These are phyloP conservation scores for Acropternis orthonyx DNA, from an alignment of 2,797 vertebrate genomes.

Conservation along the genomic window DNA sequence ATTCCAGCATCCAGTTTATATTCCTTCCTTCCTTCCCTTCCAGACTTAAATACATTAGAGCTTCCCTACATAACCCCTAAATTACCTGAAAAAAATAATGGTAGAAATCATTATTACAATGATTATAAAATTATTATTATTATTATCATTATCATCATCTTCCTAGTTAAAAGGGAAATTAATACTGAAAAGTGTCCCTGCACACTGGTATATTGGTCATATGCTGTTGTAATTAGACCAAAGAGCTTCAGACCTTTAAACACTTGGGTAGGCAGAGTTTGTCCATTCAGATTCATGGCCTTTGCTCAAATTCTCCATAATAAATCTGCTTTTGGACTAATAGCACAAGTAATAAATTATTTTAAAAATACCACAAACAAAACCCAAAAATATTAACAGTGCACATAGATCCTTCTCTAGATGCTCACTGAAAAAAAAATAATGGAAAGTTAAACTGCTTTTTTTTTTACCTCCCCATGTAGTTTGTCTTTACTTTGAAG, in stretches of 20 bases:
- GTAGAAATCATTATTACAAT: background rate
- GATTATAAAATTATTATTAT: background rate
- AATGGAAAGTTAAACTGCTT: accelerated
- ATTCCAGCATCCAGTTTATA: background rate
- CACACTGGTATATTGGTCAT: background rate
- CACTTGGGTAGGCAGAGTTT: background rate
- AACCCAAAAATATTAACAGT: background rate
- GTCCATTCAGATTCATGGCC: background rate
- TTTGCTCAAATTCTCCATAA: background rate
- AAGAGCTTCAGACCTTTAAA: background rate
- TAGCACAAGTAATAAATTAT: background rate
- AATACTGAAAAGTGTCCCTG: background rate
- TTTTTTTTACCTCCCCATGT: background rate
- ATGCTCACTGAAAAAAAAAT: background rate
- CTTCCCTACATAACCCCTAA: background rate
- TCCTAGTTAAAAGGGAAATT: background rate
- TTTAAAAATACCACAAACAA: background rate
- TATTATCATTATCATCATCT: background rate
- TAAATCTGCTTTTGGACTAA: background rate
- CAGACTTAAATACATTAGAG: background rate
- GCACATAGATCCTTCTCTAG: background rate
- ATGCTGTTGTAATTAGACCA: background rate
- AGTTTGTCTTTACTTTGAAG: background rate
- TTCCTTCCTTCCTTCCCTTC: background rate
- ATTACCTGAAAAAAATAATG: background rate